Evolutionary conservation across 2,888 invertebrate genomes (phyloP).

Genomic region (Serrognathus titanus): DNA sequence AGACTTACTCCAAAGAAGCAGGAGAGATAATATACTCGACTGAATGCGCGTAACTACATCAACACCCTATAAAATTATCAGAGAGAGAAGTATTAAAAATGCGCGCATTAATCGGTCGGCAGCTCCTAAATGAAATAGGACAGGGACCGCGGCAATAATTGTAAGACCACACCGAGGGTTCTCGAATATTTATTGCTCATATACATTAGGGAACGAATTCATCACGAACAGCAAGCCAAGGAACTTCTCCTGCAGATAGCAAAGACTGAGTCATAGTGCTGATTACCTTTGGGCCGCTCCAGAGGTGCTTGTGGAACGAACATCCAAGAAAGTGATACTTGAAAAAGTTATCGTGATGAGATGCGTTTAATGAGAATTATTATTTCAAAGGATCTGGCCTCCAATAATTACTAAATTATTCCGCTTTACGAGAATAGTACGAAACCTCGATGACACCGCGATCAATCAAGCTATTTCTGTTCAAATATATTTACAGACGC

Average conservation of each 20-base stretch:
- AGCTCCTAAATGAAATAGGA: constrained; percentile 41
- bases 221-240: constrained; percentile 35
- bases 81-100: constrained; percentile 39
- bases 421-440: not conserved
- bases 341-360: no score
- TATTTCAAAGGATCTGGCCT: not conserved
- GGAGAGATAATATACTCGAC: constrained; percentile 34
- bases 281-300: constrained; percentile 32
- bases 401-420: not conserved
- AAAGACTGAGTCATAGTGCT: constrained; percentile 20
- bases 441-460: not conserved
- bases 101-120: constrained; percentile 44
- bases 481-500: constrained; percentile 8
- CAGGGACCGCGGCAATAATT: constrained; percentile 21
- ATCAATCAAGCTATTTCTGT: constrained; percentile 22
- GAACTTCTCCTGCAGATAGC: constrained; percentile 28
- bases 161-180: constrained; percentile 28
- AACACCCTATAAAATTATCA: constrained; percentile 42
- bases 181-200: constrained; percentile 42
- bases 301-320: not conserved
- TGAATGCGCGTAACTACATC: constrained; percentile 38
- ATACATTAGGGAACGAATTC: constrained; percentile 44
- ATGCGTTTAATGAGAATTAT: not conserved
- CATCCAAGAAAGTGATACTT: no score
- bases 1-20: constrained; percentile 23